Base-by-base conservation (phyloP, 2,113 vertebrate genomes). In the Petroica traversi region DNA sequence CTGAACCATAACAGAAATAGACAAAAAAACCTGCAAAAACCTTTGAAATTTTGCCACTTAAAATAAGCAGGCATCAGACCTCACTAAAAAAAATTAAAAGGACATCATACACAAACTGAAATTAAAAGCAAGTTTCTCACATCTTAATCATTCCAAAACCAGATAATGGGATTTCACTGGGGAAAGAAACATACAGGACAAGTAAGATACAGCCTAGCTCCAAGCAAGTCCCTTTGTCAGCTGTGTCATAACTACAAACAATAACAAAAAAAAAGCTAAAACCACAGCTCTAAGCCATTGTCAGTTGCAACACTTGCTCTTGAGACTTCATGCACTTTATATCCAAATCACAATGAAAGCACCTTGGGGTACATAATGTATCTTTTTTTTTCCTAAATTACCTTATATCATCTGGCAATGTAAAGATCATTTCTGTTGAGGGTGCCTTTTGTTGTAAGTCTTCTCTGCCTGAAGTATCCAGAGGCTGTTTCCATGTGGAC, bases 391-490 rank as follows among this genome's bases (percentile, higher is more conserved):
- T 40, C 5, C 72, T 67, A 40, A 86, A 90, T 71, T 89, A 94
- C 43, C 31, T 85, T 89, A 84, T 75, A 89, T 66, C 52, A 96
- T 89, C 68, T 92, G 77, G 68, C 84, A 95, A 59, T 2, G 48
- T 40, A 82, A 89, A 73, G 40, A 78, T 59, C 19, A 55, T 61
- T 95, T 87, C 40, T 81, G 41, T 17, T 69, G 45, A 83, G 58
- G 89, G 57, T 25, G 43, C 19, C 46, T 83, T 83, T 92, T 67
- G 31, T 19, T 80, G 66, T 67, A 11, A 18, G 51, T 77, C 57
- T 77, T 80, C 88, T 59, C 61, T 83, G 58, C 29, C 85, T 88
- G n/a, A 93, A 86, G 76, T 74, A 80, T 88, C 85, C 75, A 93
- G 85, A 88, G 85, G 88, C 88, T 90, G 34, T 79, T 94, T 93